phyloP scores from a whole-genome alignment of 2,888 invertebrate species.

The Chalcis sispes region DNA sequence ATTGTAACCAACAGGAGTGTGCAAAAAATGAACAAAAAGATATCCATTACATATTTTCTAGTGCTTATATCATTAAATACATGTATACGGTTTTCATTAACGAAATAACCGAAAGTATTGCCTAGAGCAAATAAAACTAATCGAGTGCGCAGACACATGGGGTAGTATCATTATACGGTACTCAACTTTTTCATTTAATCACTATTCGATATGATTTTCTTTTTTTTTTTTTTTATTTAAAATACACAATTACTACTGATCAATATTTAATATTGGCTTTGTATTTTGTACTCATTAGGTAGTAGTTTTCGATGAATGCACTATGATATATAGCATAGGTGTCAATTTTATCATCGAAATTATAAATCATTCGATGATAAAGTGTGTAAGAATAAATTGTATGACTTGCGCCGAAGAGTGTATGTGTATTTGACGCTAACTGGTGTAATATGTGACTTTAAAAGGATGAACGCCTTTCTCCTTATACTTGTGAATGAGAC shows the following conservation, averaged over 20 bases:
- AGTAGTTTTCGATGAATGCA: slow-evolving; percentile 40
- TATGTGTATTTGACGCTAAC: slow-evolving; percentile 44
- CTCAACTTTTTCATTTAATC: slow-evolving; percentile 37
- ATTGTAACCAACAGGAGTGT: slow-evolving; percentile 20
- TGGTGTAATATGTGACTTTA: slow-evolving; percentile 43
- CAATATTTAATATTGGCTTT: slow-evolving; percentile 51
- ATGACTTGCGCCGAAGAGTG: slow-evolving; percentile 36
- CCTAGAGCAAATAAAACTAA: slow-evolving; percentile 14
- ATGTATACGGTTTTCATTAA: slow-evolving; percentile 19
- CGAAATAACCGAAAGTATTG: slow-evolving; percentile 12
- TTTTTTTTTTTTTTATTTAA: slow-evolving; percentile 58
- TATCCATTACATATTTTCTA: slow-evolving; percentile 16
- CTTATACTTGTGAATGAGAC: slow-evolving; percentile 42
- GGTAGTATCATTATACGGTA: slow-evolving; percentile 18
- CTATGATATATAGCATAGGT: slow-evolving; percentile 40
- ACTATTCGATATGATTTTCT: slow-evolving; percentile 41
- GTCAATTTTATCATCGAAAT: slow-evolving; percentile 40
- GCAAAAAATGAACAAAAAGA: slow-evolving; percentile 6
- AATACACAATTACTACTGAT: slow-evolving; percentile 23
- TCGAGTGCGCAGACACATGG: slow-evolving; percentile 38
- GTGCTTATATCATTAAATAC: background rate
- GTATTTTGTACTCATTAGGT: slow-evolving; percentile 49
- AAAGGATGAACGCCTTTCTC: slow-evolving; percentile 45
- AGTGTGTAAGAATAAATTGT: slow-evolving; percentile 49
- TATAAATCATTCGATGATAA: slow-evolving; percentile 8